These are phyloP conservation scores for Electrophaes corylata DNA, from an alignment of 2,888 invertebrate species.

Conservation along the genomic window DNA sequence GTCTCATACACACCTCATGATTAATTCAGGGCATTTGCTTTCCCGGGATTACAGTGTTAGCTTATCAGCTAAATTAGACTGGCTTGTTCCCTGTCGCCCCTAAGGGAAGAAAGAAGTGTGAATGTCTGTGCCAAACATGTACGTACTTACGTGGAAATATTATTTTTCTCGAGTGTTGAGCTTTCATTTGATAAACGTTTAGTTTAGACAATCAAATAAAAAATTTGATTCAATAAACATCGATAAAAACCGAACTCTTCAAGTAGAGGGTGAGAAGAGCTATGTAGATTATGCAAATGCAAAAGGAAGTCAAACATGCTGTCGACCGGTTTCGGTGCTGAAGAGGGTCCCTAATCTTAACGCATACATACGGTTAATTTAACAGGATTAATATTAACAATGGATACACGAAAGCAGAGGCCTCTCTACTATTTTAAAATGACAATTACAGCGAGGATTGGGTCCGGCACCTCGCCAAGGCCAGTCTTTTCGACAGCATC, in stretches of 20 bases:
- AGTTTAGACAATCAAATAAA: too few species aligned
- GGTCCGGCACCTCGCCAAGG: conserved; percentile 81
- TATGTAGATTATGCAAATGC: conserved; percentile 23
- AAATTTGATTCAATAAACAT: too few species aligned
- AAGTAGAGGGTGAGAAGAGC: not conserved
- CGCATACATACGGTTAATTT: conserved; percentile 84
- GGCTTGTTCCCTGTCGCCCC: conserved; percentile 14
- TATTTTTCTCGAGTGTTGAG: not conserved
- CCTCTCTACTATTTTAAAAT: conserved; percentile 71
- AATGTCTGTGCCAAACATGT: not conserved
- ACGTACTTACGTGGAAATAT: not conserved
- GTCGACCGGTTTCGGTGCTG: conserved; percentile 76
- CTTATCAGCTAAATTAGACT: conserved; percentile 29
- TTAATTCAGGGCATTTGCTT: conserved; percentile 31
- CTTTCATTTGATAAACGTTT: not conserved
- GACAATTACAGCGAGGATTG: conserved; percentile 71
- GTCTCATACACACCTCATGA: conserved; percentile 27
- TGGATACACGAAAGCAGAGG: conserved; percentile 81
- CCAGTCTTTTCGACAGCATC: conserved; percentile 80
- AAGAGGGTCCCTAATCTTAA: conserved; percentile 84
- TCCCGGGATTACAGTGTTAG: conserved; percentile 19
- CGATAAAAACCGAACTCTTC: too few species aligned
- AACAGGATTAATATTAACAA: conserved; percentile 82
- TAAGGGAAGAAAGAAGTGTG: conserved; percentile 5
- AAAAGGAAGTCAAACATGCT: conserved; percentile 83